Evolutionary conservation across 2,113 vertebrate genomes (phyloP).

Genomic region (Odobenus rosmarus): DNA sequence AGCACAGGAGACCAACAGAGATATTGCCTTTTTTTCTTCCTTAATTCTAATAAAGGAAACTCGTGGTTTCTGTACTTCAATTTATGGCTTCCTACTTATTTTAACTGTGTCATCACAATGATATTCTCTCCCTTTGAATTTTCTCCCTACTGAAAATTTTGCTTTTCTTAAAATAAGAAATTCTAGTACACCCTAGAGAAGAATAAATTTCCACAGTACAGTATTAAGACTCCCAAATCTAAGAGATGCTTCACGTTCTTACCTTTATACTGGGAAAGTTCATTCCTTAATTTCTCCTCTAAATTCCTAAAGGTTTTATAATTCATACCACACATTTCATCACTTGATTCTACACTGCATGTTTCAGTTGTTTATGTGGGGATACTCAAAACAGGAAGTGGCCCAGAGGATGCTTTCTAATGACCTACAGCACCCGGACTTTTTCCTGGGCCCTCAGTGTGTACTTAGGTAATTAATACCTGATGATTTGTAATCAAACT

Average conservation of each 20-base stretch:
- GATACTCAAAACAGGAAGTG: background rate
- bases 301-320: background rate
- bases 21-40: background rate
- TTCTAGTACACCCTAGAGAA: background rate
- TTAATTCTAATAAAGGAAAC: conserved; percentile 46
- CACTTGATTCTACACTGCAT: background rate
- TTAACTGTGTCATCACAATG: background rate
- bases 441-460: background rate
- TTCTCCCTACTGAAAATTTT: background rate
- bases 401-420: background rate
- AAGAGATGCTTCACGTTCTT: background rate
- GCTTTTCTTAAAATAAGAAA: conserved; percentile 1
- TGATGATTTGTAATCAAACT: background rate
- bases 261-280: background rate
- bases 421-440: background rate
- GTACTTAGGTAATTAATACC: background rate
- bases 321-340: background rate
- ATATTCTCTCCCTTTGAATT: conserved; percentile 11
- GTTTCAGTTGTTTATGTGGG: background rate
- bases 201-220: background rate
- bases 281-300: background rate
- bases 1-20: background rate
- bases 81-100: conserved; percentile 31
- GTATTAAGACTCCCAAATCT: background rate
- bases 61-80: background rate